Evolutionary conservation across 2,113 vertebrate genomes (phyloP), one percentile per base, ranked within the genome.

Genomic region (Indicator indicator): DNA sequence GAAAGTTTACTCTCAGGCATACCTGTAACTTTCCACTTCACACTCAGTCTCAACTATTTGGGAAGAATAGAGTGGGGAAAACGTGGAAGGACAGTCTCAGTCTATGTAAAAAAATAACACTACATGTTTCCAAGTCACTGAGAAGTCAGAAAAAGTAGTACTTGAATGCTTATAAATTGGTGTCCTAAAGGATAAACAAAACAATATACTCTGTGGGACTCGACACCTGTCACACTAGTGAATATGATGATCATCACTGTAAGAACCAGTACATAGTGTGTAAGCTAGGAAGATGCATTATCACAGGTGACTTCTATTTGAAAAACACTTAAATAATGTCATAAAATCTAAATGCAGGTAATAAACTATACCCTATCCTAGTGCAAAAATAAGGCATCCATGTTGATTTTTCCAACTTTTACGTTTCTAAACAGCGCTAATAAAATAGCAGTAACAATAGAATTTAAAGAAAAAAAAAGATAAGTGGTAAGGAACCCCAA

Each of bases 1-100:
- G 65, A 90, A 94, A 94, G 81, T 96, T 97, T 91, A 68, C 96
- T 97, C 95, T 88, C 93, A 72, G 95, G 94, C 95, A 97, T 97
- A 93, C 97, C 94, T 96, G 98, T 98, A 98, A 97, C 94, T 98
- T 98, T 98, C 98, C 98, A 98, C 96, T 97, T 94, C 72, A 81
- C 71, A n/a, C 64, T 88, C 83, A 32, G 72, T 32, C 68, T 88
- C 69, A 95, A 65, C 88, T 82, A 80, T 73, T 85, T 83, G 73
- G 62, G 81, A 86, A 83, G 86, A 70, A 77, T 6, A 1, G 4
- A 86, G 36, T 17, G 27, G 16, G 30, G 64, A 85, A 83, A 62
- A 88, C 72, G 32, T 18, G 19, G 74, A 67, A 56, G 9, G 23
- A 75, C 50, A 87, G 18, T 6, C 50, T 79, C 40, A 67, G 17